Conservation (phyloP, 2,888 invertebrate species). For the Lithophane leautieri region DNA sequence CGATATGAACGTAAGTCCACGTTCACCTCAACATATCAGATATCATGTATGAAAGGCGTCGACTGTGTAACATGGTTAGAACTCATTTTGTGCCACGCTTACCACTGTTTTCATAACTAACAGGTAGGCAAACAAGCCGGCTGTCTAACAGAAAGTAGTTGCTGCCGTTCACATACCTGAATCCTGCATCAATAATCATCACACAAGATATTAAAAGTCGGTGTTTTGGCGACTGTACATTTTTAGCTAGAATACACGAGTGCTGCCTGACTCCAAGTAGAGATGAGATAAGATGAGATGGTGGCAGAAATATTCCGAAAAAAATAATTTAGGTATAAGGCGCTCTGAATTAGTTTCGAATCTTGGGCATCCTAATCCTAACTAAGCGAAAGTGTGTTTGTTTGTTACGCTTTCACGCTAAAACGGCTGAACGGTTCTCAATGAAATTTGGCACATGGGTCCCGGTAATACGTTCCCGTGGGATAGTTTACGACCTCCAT, state of each 20-base stretch:
- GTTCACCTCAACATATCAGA: neutral
- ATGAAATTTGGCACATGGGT: too few relatives aligned
- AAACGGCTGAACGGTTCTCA: too few relatives aligned
- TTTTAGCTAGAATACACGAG: neutral
- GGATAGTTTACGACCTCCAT: too few relatives aligned
- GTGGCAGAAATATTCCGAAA: neutral
- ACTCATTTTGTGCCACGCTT: neutral
- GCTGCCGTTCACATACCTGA: too few relatives aligned
- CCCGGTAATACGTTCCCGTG: too few relatives aligned
- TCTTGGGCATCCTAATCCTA: neutral
- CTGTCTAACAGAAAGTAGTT: neutral
- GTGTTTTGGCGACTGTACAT: neutral
- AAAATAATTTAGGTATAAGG: neutral
- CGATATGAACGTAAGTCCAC: neutral
- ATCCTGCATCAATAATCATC: neutral
- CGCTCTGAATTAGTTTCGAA: neutral
- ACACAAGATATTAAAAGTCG: neutral
- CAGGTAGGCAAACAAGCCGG: neutral
- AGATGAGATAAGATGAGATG: too few relatives aligned
- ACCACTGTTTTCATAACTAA: constrained; percentile 8
- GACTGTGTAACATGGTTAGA: neutral
- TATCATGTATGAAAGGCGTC: neutral
- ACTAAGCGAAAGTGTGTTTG: too few relatives aligned
- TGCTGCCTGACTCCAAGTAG: neutral
- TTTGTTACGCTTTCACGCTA: too few relatives aligned